A percentile compares a stretch with the other conserved stretches of the same genome.
Evolutionary conservation across 2,797 vertebrate genomes (phyloP).

Genomic region (Notolabrus celidotus): DNA sequence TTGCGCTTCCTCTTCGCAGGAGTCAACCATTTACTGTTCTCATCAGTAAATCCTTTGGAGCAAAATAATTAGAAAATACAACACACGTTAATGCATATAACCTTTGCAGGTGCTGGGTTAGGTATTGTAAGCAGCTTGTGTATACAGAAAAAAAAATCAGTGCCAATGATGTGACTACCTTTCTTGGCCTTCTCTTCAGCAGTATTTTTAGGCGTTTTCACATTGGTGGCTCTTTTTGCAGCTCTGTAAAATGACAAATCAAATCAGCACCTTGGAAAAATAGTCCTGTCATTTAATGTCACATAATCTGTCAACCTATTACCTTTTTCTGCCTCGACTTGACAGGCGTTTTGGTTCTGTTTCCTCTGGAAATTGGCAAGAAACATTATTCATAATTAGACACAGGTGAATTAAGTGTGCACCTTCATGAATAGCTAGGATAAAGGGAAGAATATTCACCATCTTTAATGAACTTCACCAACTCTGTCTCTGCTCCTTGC

Average conservation of each 20-base stretch:
- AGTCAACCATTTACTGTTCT: slow-evolving; percentile 87
- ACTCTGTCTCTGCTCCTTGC: slow-evolving; percentile 92
- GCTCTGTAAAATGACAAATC: slow-evolving; percentile 72
- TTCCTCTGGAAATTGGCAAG: slow-evolving; percentile 74
- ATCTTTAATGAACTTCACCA: slow-evolving; percentile 87
- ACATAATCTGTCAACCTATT: slow-evolving; percentile 31
- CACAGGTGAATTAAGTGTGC: neutral
- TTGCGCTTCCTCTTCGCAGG: slow-evolving; percentile 84
- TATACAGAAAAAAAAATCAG: neutral
- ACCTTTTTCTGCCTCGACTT: slow-evolving; percentile 91
- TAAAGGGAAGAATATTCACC: slow-evolving; percentile 75
- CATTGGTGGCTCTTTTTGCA: slow-evolving; percentile 77
- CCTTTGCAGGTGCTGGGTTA: neutral
- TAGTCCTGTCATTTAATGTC: neutral
- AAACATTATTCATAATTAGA: neutral
- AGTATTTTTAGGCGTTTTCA: slow-evolving; percentile 63
- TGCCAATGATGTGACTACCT: slow-evolving; percentile 65
- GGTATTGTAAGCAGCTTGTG: neutral
- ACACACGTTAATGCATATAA: neutral
- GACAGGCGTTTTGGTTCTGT: slow-evolving; percentile 87
- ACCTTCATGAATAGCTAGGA: neutral
- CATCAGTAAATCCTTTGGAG: slow-evolving; percentile 84
- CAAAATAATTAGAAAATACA: neutral
- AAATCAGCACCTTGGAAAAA: slow-evolving; percentile 18
- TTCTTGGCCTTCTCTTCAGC: slow-evolving; percentile 67